phyloP scores from a whole-genome alignment of 2,888 invertebrate genomes.

The Apamea sordens region DNA sequence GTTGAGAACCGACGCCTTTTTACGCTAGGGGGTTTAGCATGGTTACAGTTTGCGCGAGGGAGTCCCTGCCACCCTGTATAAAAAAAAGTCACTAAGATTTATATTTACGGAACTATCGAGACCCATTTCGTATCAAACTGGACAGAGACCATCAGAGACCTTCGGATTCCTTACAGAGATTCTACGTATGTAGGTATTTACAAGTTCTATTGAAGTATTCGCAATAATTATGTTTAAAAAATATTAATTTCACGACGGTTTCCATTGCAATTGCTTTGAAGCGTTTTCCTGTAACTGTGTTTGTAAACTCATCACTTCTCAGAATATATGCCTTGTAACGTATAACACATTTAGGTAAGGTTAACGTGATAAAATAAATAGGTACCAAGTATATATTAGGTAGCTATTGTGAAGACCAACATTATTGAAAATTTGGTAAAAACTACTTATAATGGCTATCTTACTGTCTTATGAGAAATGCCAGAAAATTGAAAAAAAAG shows the following conservation, averaged over 20 bases:
- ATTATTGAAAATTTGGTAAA: too few relatives aligned
- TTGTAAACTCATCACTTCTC: neutral
- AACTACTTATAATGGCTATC: too few relatives aligned
- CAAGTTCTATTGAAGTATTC: neutral
- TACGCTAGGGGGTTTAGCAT: too few relatives aligned
- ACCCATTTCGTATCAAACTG: neutral
- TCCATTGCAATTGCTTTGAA: constrained; percentile 2
- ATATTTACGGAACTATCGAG: too few relatives aligned
- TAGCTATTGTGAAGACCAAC: neutral
- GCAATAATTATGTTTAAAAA: neutral
- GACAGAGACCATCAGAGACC: too few relatives aligned
- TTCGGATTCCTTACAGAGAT: neutral
- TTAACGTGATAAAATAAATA: neutral
- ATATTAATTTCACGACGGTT: neutral
- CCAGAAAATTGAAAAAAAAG: too few relatives aligned
- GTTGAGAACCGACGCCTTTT: too few relatives aligned
- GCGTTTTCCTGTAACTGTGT: neutral
- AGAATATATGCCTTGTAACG: neutral
- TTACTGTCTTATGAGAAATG: too few relatives aligned
- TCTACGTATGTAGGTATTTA: neutral
- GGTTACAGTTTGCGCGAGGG: too few relatives aligned
- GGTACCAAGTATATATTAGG: neutral
- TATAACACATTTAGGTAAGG: neutral
- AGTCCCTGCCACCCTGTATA: too few relatives aligned
- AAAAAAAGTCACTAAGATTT: too few relatives aligned